Conservation (phyloP, 2,888 invertebrate species). For the Chironomus tentans region DNA sequence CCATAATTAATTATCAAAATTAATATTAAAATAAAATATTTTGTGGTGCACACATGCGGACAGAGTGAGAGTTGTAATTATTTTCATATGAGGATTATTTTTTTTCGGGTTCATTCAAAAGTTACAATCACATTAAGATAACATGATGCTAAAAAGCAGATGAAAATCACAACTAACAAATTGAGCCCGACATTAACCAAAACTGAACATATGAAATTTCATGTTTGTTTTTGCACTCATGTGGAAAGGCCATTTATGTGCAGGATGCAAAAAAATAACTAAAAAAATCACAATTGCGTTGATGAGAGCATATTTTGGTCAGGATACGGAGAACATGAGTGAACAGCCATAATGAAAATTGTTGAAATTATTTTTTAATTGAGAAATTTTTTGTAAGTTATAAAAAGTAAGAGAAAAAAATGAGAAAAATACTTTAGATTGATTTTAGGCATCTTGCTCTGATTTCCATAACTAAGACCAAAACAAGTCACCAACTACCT, state of each 20-base stretch:
- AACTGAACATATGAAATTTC: background rate
- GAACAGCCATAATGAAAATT: background rate
- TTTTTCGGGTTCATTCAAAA: background rate
- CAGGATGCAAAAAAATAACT: background rate
- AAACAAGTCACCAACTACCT: background rate
- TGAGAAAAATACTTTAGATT: too few species aligned
- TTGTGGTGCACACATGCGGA: slow-evolving; percentile 6
- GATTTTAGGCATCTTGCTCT: too few species aligned
- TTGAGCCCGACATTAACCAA: background rate
- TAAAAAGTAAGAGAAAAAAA: too few species aligned
- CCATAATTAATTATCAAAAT: slow-evolving; percentile 7
- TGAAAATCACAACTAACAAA: background rate
- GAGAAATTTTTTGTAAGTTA: too few species aligned
- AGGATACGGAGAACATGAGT: background rate
- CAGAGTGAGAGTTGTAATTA: background rate
- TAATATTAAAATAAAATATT: slow-evolving; percentile 7
- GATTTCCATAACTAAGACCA: too few species aligned
- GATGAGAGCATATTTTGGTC: background rate
- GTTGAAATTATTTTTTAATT: too few species aligned
- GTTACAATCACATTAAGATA: background rate
- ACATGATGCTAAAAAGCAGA: background rate
- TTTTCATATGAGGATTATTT: background rate
- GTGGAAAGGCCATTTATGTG: background rate
- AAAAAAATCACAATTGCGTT: background rate
- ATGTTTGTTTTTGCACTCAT: background rate